phyloP scores from a whole-genome alignment of 2,888 invertebrate species.

The Drosophila kuntzei region DNA sequence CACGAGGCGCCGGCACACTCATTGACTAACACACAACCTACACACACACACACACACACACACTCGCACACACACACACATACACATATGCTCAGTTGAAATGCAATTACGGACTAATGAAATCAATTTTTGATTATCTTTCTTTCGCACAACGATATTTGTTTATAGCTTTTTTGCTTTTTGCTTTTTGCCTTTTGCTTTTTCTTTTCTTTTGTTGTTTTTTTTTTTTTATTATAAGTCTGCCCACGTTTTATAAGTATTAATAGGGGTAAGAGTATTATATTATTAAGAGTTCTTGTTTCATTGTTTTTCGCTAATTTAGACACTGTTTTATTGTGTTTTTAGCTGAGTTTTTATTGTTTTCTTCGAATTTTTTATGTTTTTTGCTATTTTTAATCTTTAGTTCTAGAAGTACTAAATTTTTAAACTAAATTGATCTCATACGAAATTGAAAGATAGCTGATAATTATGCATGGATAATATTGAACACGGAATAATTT shows the following conservation, averaged over 20 bases:
- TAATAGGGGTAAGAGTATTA: not conserved
- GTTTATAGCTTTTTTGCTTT: conserved; percentile 16
- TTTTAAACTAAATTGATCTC: too few species aligned
- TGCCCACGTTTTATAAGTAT: not conserved
- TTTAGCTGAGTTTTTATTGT: conserved; percentile 14
- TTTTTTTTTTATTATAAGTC: not conserved
- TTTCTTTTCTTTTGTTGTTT: conserved; percentile 5
- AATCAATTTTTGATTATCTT: conserved; percentile 52
- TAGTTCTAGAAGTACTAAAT: too few species aligned
- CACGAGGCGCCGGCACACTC: conserved; percentile 25
- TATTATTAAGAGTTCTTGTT: not conserved
- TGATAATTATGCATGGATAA: too few species aligned
- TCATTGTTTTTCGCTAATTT: not conserved
- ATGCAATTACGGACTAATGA: conserved; percentile 41
- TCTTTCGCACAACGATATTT: conserved; percentile 8
- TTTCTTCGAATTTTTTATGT: conserved; percentile 8
- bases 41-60: conserved; percentile 7
- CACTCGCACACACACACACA: conserved; percentile 3
- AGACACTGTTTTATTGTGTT: not conserved
- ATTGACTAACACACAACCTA: conserved; percentile 14
- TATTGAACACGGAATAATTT: not conserved
- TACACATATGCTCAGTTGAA: not conserved
- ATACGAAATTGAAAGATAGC: too few species aligned
- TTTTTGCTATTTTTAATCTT: conserved; percentile 8
- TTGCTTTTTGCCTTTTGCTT: too few species aligned